Evolutionary conservation across 1,140 invertebrate species (phyloP).

Genomic region (Babylonia areolata): DNA sequence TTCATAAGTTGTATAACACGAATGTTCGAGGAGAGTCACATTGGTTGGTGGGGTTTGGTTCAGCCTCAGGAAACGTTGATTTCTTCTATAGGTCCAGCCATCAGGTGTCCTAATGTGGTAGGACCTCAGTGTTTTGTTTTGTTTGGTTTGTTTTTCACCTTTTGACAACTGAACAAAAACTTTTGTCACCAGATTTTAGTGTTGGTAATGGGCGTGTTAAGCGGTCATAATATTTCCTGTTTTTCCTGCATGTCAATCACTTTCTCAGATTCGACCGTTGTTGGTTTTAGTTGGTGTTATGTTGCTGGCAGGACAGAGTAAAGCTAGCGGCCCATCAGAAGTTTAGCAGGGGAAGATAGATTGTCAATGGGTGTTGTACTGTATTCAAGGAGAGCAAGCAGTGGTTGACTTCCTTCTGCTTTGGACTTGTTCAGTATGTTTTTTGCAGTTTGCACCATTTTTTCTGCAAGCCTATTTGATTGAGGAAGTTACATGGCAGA

Average conservation of each 20-base stretch:
- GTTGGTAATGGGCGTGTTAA: not conserved
- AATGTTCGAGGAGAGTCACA: not conserved
- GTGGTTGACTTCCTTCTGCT: constrained; percentile 34
- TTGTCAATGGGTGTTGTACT: constrained; percentile 39
- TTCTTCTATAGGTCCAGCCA: not conserved
- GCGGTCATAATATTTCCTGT: not conserved
- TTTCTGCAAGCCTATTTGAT: constrained; percentile 48
- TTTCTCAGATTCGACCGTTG: not conserved
- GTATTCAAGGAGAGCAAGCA: constrained; percentile 47
- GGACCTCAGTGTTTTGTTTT: not conserved
- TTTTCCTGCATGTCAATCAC: not conserved
- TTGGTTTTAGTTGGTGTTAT: constrained; percentile 19
- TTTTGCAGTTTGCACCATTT: constrained; percentile 44
- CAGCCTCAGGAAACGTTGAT: not conserved
- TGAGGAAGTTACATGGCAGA: constrained; percentile 51
- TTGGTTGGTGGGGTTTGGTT: not conserved
- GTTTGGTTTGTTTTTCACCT: not conserved
- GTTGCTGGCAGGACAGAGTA: constrained; percentile 38
- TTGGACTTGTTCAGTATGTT: constrained; percentile 37
- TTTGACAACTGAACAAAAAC: not conserved
- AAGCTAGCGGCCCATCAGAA: constrained; percentile 41
- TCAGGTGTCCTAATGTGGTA: not conserved
- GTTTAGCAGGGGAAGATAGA: constrained; percentile 40
- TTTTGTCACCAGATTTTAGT: not conserved
- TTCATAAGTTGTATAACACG: not conserved